Conservation (phyloP, 2,888 invertebrate species). For the Timandra comae region DNA sequence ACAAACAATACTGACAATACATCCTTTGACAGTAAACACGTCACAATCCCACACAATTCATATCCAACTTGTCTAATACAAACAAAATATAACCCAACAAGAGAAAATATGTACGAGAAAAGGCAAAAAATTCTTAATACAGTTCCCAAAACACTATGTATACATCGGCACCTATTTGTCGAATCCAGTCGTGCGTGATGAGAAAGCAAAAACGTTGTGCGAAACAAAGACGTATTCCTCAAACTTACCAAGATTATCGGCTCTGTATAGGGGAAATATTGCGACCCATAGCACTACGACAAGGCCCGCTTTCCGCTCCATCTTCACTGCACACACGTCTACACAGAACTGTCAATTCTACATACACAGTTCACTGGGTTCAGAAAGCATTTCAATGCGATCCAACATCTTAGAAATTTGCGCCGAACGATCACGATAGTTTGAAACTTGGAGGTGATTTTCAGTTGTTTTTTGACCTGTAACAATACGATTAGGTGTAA, state of each 20-base stretch:
- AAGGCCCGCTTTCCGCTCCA: slow-evolving; percentile 50
- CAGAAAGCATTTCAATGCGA: slow-evolving; percentile 10
- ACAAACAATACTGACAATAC: too few species aligned
- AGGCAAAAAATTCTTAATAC: too few species aligned
- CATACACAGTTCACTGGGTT: slow-evolving; percentile 15
- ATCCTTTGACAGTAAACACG: too few species aligned
- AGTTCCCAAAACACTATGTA: slow-evolving; percentile 7
- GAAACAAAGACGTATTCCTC: slow-evolving; percentile 21
- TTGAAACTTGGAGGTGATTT: slow-evolving; percentile 3
- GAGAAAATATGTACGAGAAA: slow-evolving; percentile 13
- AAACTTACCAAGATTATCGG: slow-evolving; percentile 63
- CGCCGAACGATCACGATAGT: slow-evolving; percentile 2
- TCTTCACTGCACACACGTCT: slow-evolving; percentile 22
- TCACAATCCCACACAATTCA: too few species aligned
- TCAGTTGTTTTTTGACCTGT: slow-evolving; percentile 7
- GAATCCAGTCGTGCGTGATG: slow-evolving; percentile 19
- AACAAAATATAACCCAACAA: too few species aligned
- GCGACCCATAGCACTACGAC: slow-evolving; percentile 59
- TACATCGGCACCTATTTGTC: slow-evolving; percentile 16
- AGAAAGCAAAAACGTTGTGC: slow-evolving; percentile 17
- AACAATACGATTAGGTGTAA: slow-evolving; percentile 5
- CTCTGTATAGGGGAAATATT: slow-evolving; percentile 57
- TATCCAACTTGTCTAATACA: too few species aligned
- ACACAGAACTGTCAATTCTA: slow-evolving; percentile 25
- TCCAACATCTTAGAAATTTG: slow-evolving; percentile 17